Conservation (phyloP, 2,888 invertebrate species). For the Trachelus iudaicus region DNA sequence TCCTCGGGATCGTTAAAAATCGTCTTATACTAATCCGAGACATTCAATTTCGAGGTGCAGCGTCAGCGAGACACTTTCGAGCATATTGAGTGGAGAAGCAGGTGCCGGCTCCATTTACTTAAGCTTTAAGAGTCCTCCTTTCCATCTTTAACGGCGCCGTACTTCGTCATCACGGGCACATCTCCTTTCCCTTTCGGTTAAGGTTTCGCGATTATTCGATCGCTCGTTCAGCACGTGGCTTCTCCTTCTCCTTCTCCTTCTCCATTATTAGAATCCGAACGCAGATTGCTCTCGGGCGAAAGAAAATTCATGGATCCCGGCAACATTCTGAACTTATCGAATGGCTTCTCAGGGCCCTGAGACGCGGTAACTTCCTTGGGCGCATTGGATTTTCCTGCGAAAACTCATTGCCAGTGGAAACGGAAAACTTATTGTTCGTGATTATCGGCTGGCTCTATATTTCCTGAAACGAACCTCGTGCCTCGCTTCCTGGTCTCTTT, state of each 20-base stretch:
- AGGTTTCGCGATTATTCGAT: slow-evolving; percentile 26
- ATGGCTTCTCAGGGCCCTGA: slow-evolving; percentile 23
- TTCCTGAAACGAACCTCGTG: no score
- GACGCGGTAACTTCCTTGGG: no score
- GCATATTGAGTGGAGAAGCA: slow-evolving; percentile 50
- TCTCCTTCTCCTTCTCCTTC: slow-evolving; percentile 4
- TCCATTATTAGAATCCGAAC: slow-evolving; percentile 29
- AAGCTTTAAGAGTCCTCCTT: slow-evolving; percentile 53
- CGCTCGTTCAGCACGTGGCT: slow-evolving; percentile 35
- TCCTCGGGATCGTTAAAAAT: no score
- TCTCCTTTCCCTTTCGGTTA: slow-evolving; percentile 29
- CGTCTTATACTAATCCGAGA: slow-evolving; percentile 30
- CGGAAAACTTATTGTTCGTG: no score
- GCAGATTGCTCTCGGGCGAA: slow-evolving; percentile 41
- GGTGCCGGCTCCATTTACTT: slow-evolving; percentile 43
- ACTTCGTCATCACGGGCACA: slow-evolving; percentile 46
- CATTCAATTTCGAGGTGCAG: slow-evolving; percentile 52
- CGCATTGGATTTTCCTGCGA: no score
- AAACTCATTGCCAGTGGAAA: no score
- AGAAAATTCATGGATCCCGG: slow-evolving; percentile 37
- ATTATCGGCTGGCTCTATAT: no score
- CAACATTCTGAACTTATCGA: slow-evolving; percentile 42
- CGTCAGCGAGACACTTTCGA: slow-evolving; percentile 58
- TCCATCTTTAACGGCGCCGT: slow-evolving; percentile 51
- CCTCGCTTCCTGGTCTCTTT: no score